Conservation (phyloP, 2,888 invertebrate genomes). For the Argynnis bischoffii region DNA sequence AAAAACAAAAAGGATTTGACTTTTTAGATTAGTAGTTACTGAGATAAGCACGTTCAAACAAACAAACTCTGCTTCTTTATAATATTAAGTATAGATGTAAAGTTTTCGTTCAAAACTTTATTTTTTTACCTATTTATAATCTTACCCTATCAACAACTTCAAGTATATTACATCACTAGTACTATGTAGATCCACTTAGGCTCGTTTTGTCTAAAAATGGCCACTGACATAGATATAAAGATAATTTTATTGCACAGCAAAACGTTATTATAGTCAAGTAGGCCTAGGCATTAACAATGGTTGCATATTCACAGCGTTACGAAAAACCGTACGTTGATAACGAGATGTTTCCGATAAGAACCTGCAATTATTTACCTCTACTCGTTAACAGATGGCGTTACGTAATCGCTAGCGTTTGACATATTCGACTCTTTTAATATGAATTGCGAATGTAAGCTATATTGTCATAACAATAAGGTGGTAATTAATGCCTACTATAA, state of each 20-base stretch:
- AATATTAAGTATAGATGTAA: too few species aligned
- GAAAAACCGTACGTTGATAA: conserved; percentile 42
- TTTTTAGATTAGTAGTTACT: too few species aligned
- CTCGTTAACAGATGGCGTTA: conserved; percentile 57
- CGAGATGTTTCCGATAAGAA: conserved; percentile 45
- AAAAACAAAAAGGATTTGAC: too few species aligned
- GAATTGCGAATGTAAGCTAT: neutral
- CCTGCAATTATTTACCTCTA: conserved; percentile 51
- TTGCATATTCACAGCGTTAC: conserved; percentile 40
- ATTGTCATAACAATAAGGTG: neutral
- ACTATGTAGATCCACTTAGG: too few species aligned
- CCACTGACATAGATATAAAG: neutral
- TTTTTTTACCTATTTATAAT: too few species aligned
- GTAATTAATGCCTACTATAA: neutral
- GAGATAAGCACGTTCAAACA: too few species aligned
- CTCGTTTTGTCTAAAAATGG: too few species aligned
- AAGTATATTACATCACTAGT: too few species aligned
- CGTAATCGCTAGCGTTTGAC: conserved; percentile 33
- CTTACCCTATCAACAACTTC: too few species aligned
- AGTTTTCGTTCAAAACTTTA: too few species aligned
- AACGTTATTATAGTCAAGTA: neutral
- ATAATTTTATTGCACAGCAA: neutral
- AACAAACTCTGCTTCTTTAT: too few species aligned
- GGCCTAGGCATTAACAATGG: conserved; percentile 32
- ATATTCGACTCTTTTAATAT: neutral